Conservation (phyloP, 1,140 invertebrate genomes). For the Trachelipus rathkii region DNA sequence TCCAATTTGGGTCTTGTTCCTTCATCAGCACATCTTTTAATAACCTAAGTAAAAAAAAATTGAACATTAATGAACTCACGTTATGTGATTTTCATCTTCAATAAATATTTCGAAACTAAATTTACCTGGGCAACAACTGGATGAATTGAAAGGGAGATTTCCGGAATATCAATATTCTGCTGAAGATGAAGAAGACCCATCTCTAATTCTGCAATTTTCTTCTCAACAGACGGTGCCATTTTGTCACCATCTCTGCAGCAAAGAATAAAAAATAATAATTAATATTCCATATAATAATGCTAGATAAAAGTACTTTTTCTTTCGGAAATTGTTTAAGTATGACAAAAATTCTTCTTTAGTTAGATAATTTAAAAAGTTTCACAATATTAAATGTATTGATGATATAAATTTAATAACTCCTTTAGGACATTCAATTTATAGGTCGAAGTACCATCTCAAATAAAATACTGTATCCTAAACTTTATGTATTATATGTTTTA, state of each 20-base stretch:
- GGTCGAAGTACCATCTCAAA: too few species aligned
- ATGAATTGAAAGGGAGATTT: conserved; percentile 90
- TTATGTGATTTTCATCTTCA: neutral
- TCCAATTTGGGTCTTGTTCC: conserved; percentile 87
- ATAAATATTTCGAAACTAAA: neutral
- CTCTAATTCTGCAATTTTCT: conserved; percentile 98
- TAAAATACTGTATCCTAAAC: too few species aligned
- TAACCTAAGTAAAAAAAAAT: conserved; percentile 55
- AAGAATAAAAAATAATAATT: too few species aligned
- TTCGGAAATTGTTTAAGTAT: too few species aligned
- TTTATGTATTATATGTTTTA: too few species aligned
- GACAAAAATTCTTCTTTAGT: too few species aligned
- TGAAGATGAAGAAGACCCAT: conserved; percentile 98
- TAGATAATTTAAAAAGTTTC: too few species aligned
- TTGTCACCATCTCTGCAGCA: conserved; percentile 87
- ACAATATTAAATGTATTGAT: too few species aligned
- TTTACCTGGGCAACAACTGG: conserved; percentile 66
- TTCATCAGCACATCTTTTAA: conserved; percentile 89
- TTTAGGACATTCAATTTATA: too few species aligned
- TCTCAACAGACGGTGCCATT: conserved; percentile 97
- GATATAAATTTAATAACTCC: too few species aligned
- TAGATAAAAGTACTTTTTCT: too few species aligned
- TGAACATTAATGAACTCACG: neutral
- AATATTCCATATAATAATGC: too few species aligned
- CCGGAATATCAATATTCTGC: conserved; percentile 99